Evolutionary conservation across 1,140 invertebrate species (phyloP).

Genomic region (Periplaneta americana): DNA sequence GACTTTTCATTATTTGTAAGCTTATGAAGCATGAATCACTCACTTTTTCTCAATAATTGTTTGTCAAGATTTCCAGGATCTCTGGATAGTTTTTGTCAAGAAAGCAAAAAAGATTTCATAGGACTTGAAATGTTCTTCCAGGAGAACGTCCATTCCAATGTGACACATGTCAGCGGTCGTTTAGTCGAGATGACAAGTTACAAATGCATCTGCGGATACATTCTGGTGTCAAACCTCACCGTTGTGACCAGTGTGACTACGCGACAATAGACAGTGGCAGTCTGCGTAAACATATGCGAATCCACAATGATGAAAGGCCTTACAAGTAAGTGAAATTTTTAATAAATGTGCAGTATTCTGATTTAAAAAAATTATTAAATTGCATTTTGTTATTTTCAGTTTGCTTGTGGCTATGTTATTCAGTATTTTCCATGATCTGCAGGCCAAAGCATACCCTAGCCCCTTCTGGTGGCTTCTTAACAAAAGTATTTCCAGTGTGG

Average conservation of each 20-base stretch:
- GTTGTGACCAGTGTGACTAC: constrained; percentile 31
- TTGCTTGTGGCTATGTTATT: background rate
- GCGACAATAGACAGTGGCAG: constrained; percentile 25
- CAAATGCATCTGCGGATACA: constrained; percentile 36
- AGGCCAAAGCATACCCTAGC: background rate
- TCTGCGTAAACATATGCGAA: constrained; percentile 29
- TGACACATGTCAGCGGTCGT: constrained; percentile 34
- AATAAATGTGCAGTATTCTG: background rate
- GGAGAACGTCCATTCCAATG: constrained; percentile 39
- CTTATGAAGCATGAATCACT: too few relatives aligned
- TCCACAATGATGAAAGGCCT: constrained; percentile 30
- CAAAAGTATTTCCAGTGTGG: background rate
- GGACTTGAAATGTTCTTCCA: too few relatives aligned
- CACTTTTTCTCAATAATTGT: too few relatives aligned
- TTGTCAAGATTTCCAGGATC: too few relatives aligned
- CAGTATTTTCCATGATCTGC: background rate
- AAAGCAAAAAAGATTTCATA: too few relatives aligned
- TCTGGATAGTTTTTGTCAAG: too few relatives aligned
- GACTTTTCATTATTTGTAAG: too few relatives aligned
- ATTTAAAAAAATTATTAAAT: background rate
- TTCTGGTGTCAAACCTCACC: constrained; percentile 32
- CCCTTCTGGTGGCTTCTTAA: background rate
- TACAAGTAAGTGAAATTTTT: constrained; percentile 32
- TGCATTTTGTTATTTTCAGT: background rate
- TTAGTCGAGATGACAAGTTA: constrained; percentile 37